Base-by-base conservation (phyloP, 2,113 vertebrate genomes). In the Caranx melampygus region DNA sequence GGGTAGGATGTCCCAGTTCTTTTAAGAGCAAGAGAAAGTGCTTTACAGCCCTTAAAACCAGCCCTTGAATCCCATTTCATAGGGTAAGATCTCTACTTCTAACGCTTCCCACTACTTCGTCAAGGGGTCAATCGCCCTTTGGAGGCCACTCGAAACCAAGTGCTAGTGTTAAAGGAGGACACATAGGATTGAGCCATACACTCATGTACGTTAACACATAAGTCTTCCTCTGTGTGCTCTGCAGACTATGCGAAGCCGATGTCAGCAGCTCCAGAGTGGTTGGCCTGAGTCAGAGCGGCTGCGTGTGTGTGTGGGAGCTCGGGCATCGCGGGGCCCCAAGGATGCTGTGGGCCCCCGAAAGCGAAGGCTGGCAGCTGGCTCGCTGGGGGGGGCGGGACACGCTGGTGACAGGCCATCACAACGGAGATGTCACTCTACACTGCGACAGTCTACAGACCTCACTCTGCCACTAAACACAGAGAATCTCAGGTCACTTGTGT, bases 361-460 rank as follows among this genome's bases (percentile, higher is more conserved):
- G 75, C 0, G 87, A 88, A 1, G 89, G 86, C 69, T 93, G 91
- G 92, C 88, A 91, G 77, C 81, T 94, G 77, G 92, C 84, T 16
- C 89, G 91, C 15, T 94, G 91, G 91, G 91, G 87, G 0, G 70
- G 37, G 0, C 45, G 2, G 20, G 75, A 71, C 54, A 75, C 21
- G 6, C 79, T 94, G 72, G 34, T 94, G 67, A 90, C 89, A 0
- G 92, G 89, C 15, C 92, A 93, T 52, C 82, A 82, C 67, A 89
- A 77, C 5, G 92, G 92, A 61, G 90, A 94, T 3, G 79, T 94
- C 6, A 87, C 88, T 7, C 55, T 93, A 14, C 86, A 89, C 82
- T 13, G 31, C 61, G 75, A 57, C 73, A n/a, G 15, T 40, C 67
- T n/a, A 26, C 26, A 26, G 31, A 42, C 21, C 16, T 2, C 66